Percentiles rank a stretch among this genome's conserved stretches.
Conservation (phyloP, 2,888 invertebrate species). For the Drosophila anceps region DNA sequence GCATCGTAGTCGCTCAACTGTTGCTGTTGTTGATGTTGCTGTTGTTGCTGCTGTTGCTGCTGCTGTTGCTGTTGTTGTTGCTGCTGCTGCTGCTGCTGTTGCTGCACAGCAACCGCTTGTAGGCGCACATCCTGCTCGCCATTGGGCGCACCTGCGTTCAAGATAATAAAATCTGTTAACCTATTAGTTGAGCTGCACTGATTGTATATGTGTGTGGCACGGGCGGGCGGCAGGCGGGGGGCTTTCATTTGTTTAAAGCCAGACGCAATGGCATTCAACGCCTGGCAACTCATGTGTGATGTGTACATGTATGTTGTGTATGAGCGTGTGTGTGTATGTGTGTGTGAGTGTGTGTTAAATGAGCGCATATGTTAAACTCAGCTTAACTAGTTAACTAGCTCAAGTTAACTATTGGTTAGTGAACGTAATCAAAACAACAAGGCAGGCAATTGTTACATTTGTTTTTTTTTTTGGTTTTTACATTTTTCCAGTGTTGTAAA, state of each 20-base stretch:
- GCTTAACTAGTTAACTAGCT: conserved; percentile 22
- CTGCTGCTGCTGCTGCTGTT: conserved; percentile 77
- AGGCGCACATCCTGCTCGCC: conserved; percentile 89
- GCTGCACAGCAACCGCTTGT: conserved; percentile 81
- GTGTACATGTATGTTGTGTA: conserved; percentile 23
- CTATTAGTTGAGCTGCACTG: conserved; percentile 79
- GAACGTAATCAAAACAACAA: conserved; percentile 32
- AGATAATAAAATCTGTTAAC: conserved; percentile 85
- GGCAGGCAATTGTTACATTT: conserved; percentile 35
- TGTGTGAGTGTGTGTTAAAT: conserved; percentile 20
- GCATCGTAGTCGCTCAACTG: conserved; percentile 88
- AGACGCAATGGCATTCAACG: conserved; percentile 61
- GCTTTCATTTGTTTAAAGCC: conserved; percentile 23
- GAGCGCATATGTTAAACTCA: conserved; percentile 21
- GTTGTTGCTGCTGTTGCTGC: conserved; percentile 81
- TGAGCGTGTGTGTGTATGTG: conserved; percentile 27
- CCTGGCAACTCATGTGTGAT: conserved; percentile 48
- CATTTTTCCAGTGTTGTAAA: conserved; percentile 4
- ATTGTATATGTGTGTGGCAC: conserved; percentile 67
- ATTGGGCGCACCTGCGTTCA: conserved; percentile 91
- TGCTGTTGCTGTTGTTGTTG: conserved; percentile 82
- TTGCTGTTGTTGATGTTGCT: conserved; percentile 78
- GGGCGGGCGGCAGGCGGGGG: conserved; percentile 55
- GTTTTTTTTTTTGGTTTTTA: background rate
- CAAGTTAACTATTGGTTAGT: conserved; percentile 29